Base-by-base conservation (phyloP, 2,888 invertebrate species). In the Orthosia gracilis region DNA sequence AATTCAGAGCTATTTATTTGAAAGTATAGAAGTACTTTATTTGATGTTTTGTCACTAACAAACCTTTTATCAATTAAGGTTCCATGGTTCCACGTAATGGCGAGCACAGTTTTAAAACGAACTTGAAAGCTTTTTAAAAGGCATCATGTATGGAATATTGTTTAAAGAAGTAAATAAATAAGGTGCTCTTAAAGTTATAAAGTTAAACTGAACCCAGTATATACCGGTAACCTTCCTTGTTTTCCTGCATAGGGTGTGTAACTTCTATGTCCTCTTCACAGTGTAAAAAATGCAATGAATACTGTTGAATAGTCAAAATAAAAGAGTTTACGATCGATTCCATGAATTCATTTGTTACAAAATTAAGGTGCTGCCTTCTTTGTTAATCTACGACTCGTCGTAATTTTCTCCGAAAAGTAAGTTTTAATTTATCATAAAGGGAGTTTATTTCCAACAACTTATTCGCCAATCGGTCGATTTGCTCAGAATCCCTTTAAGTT, bases 401-500 rank as follows among this genome's bases (percentile, higher is more conserved):
- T 64, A 4, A 23, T 31, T 31, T 45, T 68, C 5, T 21, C 4
- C 15, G 11, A 4, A 18, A 50, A 18, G 3, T 31, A n/a, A 23
- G n/a, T 72, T 70, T 50, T 4, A 1, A 15, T 54, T 15, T 45
- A 18, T 26, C 11, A 31, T 3, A 4, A 15, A 15, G 0, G 5
- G 13, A 72, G 55, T 65, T 52, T 50, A 77, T 75, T 57, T 70
- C 52, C 11, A 68, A 52, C 50, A 75, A 80, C 59, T 69, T 65
- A 76, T 65, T 50, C 17, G 75, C 73, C 61, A 78, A 75, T 70
- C 57, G 73, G 26, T 69, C 47, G 52, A 69, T 66, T 72, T 52
- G 7, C 57, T 12, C 31, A 63, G 77, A 81, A 83, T 75, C 74
- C 81, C 69, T 72, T 74, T 73, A 84, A 84, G 79, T 81, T 83